Percentiles rank a stretch among this genome's conserved stretches.
phyloP scores from a whole-genome alignment of 2,797 vertebrate species.

The Cynodonichthys magdalenae region DNA sequence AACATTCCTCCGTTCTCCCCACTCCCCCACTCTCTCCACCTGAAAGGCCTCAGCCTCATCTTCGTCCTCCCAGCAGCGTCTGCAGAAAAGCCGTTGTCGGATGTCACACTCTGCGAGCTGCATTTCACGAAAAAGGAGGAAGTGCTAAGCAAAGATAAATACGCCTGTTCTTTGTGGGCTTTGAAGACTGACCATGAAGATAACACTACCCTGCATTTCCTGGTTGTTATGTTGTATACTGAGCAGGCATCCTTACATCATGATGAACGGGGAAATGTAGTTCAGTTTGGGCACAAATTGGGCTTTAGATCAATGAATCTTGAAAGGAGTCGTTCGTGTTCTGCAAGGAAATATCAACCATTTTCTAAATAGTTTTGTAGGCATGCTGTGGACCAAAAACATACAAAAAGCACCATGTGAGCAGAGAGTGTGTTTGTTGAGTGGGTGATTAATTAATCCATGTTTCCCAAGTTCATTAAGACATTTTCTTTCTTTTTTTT shows the following conservation, averaged over 20 bases:
- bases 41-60: constrained; percentile 73
- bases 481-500: constrained; percentile 38
- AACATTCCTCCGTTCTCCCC: constrained; percentile 65
- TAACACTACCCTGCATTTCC: constrained; percentile 76
- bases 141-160: constrained; percentile 61
- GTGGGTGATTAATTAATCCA: constrained; percentile 47
- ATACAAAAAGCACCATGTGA: constrained; percentile 62
- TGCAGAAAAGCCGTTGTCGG: constrained; percentile 68
- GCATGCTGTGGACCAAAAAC: constrained; percentile 63
- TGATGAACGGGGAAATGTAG: constrained; percentile 51
- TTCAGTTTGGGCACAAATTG: constrained; percentile 55
- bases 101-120: constrained; percentile 76
- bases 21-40: constrained; percentile 62
- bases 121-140: constrained; percentile 60
- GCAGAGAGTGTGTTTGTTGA: constrained; percentile 54
- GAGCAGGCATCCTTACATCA: constrained; percentile 60
- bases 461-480: constrained; percentile 56
- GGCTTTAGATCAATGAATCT: constrained; percentile 38
- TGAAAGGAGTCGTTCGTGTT: constrained; percentile 49
- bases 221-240: constrained; percentile 63
- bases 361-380: constrained; percentile 52
- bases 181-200: constrained; percentile 62
- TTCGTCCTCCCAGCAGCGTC: constrained; percentile 57
- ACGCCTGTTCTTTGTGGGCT: constrained; percentile 67
- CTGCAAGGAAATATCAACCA: constrained; percentile 46